Base-by-base conservation (phyloP, 2,888 invertebrate genomes). In the Cheiracanthium punctorium region DNA sequence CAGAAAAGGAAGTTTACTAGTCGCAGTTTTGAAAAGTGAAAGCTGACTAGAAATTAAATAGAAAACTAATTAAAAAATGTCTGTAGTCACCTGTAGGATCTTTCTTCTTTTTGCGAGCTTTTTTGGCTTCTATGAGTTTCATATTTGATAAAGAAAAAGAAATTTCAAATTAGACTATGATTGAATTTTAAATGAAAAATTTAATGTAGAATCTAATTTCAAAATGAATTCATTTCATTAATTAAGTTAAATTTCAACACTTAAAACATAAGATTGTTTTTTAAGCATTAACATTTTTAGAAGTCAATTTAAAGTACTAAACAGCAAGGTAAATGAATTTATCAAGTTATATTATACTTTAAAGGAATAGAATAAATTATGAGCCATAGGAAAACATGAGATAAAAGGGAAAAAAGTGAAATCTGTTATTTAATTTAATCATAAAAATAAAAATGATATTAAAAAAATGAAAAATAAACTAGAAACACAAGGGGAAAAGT, bases 61-160 rank as follows among this genome's bases (percentile, higher is more conserved):
- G 58, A 48, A n/a, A 43, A 58, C 52, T 52, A 48, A 32, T 76
- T 58, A 76, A 24, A 79, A 69, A 73, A 86, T 43, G 43, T 43
- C n/a, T 82, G 75, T 89, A 87, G 80, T 90, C 90, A 90, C 90
- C 90, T 89, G 89, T 81, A 71, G 86, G 87, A 84, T 89, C 90
- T 89, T 90, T 96, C 94, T 96, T 96, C 94, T 96, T 96, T 94
- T 95, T 95, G 94, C 95, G 95, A 94, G 96, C 96, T 95, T 96
- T 96, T 96, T 96, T 97, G 94, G 96, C 96, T 95, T 97, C 96
- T 97, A 94, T 92, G 41, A 41, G 29, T 70, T 74, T 81, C 82
- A 72, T 69, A 65, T 73, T 52, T 52, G 33, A 80, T 29, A 43
- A 48, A 70, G 77, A 48, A 72, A 72, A 77, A 84, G 74, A 85